Conservation (phyloP, 2,113 vertebrate species). For the Podarcis muralis region DNA sequence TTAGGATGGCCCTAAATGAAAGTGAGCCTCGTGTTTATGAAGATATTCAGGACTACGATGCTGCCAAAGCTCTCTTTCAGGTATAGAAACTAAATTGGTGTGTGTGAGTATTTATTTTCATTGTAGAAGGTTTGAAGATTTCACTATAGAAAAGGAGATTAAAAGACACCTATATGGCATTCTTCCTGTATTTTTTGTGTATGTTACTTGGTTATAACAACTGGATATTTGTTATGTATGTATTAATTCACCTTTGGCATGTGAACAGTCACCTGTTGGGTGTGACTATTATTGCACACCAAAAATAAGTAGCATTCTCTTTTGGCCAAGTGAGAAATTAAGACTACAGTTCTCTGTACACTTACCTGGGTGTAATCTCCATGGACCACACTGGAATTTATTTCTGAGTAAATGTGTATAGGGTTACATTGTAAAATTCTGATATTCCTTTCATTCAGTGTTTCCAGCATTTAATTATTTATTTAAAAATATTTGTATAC, state of each 20-base stretch:
- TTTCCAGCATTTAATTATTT: too few species aligned
- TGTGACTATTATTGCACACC: background rate
- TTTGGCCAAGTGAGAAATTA: too few species aligned
- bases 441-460: background rate
- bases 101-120: background rate
- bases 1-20: constrained; percentile 84
- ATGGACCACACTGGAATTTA: too few species aligned
- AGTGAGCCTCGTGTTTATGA: constrained; percentile 89
- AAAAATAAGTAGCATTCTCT: background rate
- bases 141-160: background rate
- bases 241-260: background rate
- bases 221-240: too few species aligned
- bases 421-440: background rate
- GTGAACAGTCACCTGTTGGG: too few species aligned
- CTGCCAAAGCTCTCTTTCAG: constrained; percentile 91
- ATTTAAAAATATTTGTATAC: too few species aligned
- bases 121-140: background rate
- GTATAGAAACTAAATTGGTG: constrained; percentile 60
- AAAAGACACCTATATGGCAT: background rate
- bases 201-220: background rate
- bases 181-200: background rate
- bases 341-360: too few species aligned
- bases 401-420: too few species aligned
- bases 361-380: too few species aligned
- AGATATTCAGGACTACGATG: constrained; percentile 92